A percentile compares a stretch with the other conserved stretches of the same genome.
These are phyloP conservation scores for Acrobasis suavella DNA, from an alignment of 2,888 invertebrate genomes.

Conservation along the genomic window DNA sequence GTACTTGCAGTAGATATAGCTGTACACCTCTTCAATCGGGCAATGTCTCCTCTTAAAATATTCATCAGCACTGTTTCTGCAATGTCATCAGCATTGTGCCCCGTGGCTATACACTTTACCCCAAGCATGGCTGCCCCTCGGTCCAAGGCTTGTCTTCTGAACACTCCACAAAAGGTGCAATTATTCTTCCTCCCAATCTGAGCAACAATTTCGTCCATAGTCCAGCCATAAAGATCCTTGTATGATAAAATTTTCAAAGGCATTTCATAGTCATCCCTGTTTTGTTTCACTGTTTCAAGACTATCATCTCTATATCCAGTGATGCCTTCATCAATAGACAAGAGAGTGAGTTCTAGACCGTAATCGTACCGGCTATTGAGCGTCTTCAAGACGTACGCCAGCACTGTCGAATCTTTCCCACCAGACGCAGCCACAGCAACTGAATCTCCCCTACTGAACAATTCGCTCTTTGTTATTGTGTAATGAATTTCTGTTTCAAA, in stretches of 20 bases:
- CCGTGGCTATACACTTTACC: constrained; percentile 97
- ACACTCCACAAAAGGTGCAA: constrained; percentile 98
- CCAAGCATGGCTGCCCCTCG: constrained; percentile 94
- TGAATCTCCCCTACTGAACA: constrained; percentile 92
- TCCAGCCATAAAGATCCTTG: constrained; percentile 99
- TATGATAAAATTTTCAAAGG: constrained; percentile 97
- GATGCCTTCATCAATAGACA: constrained; percentile 99
- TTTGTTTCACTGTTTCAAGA: constrained; percentile 96
- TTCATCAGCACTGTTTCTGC: constrained; percentile 99
- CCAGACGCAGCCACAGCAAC: constrained; percentile 97
- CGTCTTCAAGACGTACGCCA: constrained; percentile 95
- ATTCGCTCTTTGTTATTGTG: constrained; percentile 90
- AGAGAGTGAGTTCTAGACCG: constrained; percentile 92
- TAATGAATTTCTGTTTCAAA: constrained; percentile 98
- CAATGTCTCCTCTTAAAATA: constrained; percentile 97
- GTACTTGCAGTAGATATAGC: constrained; percentile 91
- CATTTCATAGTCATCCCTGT: constrained; percentile 96
- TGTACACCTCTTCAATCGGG: constrained; percentile 95
- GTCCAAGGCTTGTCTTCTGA: constrained; percentile 97
- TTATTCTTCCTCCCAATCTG: constrained; percentile 95
- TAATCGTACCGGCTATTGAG: constrained; percentile 96
- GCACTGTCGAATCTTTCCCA: constrained; percentile 98
- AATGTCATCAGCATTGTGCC: constrained; percentile 98
- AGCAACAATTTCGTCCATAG: constrained; percentile 98
- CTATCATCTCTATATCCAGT: constrained; percentile 98